Conservation (phyloP, 2,113 vertebrate species). For the Scophthalmus maximus region DNA sequence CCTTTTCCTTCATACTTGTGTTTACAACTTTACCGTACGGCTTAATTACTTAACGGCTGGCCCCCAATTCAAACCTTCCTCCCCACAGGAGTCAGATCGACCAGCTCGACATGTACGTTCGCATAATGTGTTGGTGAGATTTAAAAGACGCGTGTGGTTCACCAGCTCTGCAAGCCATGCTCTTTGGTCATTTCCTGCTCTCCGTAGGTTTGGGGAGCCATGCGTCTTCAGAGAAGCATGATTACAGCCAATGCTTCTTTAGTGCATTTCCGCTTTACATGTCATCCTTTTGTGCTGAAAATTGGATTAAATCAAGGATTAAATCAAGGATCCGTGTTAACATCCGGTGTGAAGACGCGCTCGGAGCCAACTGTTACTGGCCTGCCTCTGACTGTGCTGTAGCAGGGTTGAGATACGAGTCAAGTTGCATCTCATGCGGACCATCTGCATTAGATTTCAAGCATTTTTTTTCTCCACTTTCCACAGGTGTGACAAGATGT, state of each 20-base stretch:
- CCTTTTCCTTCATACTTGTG: too few relatives aligned
- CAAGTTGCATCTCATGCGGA: slow-evolving; percentile 11
- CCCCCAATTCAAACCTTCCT: not conserved
- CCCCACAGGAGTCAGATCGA: not conserved
- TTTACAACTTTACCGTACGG: too few relatives aligned
- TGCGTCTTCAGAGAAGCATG: not conserved
- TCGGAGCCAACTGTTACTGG: not conserved
- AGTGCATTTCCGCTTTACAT: too few relatives aligned
- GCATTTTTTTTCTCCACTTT: slow-evolving; percentile 31
- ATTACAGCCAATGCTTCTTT: not conserved
- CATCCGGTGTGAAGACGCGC: too few relatives aligned
- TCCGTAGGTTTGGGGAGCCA: not conserved
- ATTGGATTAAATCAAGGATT: not conserved
- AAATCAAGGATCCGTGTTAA: too few relatives aligned
- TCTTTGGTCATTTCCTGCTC: not conserved
- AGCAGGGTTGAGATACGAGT: not conserved
- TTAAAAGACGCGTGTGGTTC: not conserved
- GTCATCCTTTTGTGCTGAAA: not conserved
- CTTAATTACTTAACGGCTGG: not conserved
- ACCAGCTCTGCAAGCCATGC: not conserved
- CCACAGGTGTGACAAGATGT: slow-evolving; percentile 33
- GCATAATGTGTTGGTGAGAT: not conserved
- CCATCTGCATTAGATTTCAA: slow-evolving; percentile 31
- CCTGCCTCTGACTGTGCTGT: not conserved
- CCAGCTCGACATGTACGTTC: not conserved